Percentiles rank a stretch among this genome's conserved stretches.
Evolutionary conservation across 2,113 vertebrate species (phyloP).

Genomic region (Apeltes quadracus): DNA sequence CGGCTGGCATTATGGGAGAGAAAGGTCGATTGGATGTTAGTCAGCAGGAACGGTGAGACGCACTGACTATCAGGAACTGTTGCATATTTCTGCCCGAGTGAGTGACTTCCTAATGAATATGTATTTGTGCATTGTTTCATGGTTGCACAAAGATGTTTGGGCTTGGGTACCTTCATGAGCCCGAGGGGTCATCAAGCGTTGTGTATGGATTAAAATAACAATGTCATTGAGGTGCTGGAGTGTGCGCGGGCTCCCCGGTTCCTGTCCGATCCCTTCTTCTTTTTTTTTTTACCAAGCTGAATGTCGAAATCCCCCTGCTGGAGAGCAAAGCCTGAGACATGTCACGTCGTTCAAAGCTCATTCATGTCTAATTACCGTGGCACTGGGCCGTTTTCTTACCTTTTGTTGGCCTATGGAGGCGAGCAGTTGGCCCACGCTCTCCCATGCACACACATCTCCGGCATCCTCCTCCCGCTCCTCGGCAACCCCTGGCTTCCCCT

Average conservation of each 20-base stretch:
- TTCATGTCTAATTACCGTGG: constrained; percentile 78
- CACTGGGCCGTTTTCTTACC: constrained; percentile 76
- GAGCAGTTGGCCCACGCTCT: constrained; percentile 75
- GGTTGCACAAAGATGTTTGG: constrained; percentile 43
- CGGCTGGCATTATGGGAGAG: constrained; percentile 66
- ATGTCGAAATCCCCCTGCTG: constrained; percentile 63
- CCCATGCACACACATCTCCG: constrained; percentile 66
- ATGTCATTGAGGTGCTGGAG: constrained; percentile 42
- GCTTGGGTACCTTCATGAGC: constrained; percentile 17
- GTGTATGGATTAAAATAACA: constrained; percentile 59
- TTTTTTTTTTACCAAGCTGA: constrained; percentile 50
- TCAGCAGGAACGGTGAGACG: constrained; percentile 60
- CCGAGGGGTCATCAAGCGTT: constrained; percentile 34
- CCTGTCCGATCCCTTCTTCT: constrained; percentile 32
- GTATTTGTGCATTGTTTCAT: constrained; percentile 43
- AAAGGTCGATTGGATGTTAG: constrained; percentile 75
- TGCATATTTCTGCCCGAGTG: constrained; percentile 61
- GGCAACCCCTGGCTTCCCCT: constrained; percentile 69
- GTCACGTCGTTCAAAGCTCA: constrained; percentile 71
- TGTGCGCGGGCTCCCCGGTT: constrained; percentile 11
- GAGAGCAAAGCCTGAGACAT: constrained; percentile 58
- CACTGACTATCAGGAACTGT: constrained; percentile 59
- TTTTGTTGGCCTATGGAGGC: constrained; percentile 80
- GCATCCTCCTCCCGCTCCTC: constrained; percentile 72
- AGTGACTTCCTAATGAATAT: constrained; percentile 52